Base-by-base conservation (phyloP, 2,888 invertebrate species). In the Hipparchia sbordonii region DNA sequence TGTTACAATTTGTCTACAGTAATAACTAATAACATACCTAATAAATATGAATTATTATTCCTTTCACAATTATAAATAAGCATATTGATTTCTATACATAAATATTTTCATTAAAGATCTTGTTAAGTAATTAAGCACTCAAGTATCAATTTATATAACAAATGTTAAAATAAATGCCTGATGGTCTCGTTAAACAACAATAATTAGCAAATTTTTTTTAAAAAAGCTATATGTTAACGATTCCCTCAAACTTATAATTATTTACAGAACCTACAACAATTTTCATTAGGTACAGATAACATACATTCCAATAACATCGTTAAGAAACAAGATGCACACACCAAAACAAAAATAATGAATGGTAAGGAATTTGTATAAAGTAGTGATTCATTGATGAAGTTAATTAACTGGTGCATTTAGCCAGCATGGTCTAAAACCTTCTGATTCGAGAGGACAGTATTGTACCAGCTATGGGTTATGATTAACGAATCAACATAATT, bases 41-140 rank as follows among this genome's bases (percentile, higher is more conserved):
- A 39, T 39, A 39, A 39, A 39, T 5, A 12, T 52, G 52, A 52
- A 52, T 52, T 52, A 23, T 52, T 52, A 12, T 52, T 51, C 51
- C 8, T 9, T 9, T 51, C 8, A 51, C 3, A 9, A 51, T 9
- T 9, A 51, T 51, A 51, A 10, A 51, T 51, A 8, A 51, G 8
- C 3, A 9, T 51, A 51, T 51, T 12, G 12, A 52, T 52, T 52
- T 52, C 4, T 12, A 52, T 12, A 52, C 3, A 10, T 52, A 52
- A 6, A 57, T 57, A 57, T 23, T 57, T 57, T 23, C 8, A 23
- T 8, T 8, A 23, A 0, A 13, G 13, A 13, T 23, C 13, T 23
- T 57, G 57, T 57, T 56, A 56, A 56, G 56, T 56, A 56, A 56
- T 56, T 56, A 56, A 23, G 57, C 57, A 23, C 57, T 57, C 7